phyloP scores from a whole-genome alignment of 2,113 vertebrate genomes.

The Trochalopteron elliotii region DNA sequence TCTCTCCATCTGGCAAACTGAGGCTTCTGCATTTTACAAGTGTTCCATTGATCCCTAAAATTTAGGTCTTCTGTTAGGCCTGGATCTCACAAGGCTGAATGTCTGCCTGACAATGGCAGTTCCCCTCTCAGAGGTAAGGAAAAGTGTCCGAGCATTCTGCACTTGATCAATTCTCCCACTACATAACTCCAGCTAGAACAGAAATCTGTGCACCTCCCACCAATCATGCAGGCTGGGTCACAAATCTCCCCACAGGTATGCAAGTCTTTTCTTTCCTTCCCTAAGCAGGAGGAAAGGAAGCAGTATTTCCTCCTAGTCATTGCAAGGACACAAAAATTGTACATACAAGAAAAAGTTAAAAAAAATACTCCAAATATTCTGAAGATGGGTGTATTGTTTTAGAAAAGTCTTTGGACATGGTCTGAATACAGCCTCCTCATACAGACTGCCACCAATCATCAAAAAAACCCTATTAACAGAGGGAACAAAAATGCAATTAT shows the following conservation, averaged over 20 bases:
- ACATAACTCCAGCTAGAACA: not conserved
- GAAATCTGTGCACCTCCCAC: not conserved
- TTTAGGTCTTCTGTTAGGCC: not conserved
- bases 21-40: not conserved
- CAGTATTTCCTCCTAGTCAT: not conserved
- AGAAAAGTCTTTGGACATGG: not conserved
- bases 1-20: not conserved
- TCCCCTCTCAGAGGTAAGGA: not conserved
- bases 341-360: not conserved
- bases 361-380: not conserved
- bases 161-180: not conserved
- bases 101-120: not conserved
- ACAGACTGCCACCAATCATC: not conserved
- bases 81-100: not conserved
- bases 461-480: not conserved
- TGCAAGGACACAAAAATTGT: not conserved
- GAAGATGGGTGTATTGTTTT: not conserved
- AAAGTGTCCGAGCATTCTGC: not conserved
- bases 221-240: not conserved
- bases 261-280: not conserved
- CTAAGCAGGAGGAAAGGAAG: not conserved
- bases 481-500: not conserved
- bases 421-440: not conserved
- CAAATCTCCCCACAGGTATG: not conserved
- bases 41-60: not conserved